These are phyloP conservation scores for Brachyhypopomus gauderio DNA, from an alignment of 2,113 vertebrate genomes.

Conservation along the genomic window DNA sequence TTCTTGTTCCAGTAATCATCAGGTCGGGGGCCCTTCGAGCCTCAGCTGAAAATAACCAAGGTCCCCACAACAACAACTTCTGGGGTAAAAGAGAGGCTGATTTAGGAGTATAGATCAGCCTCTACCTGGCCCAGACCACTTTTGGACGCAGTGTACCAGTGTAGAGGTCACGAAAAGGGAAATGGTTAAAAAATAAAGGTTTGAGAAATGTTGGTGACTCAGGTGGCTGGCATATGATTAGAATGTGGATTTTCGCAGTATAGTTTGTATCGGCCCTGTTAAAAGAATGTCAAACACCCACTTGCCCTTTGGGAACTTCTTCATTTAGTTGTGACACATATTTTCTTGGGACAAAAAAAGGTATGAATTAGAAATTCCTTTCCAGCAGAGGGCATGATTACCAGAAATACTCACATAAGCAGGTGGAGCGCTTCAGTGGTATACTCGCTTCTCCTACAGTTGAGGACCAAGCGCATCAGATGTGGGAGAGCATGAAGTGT, in stretches of 20 bases:
- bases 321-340: neutral
- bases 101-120: neutral
- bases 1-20: slow-evolving; percentile 15
- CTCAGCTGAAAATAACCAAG: slow-evolving; percentile 6
- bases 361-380: neutral
- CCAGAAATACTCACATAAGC: too few species aligned
- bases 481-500: too few species aligned
- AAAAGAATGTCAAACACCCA: neutral
- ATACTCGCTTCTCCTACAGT: too few species aligned
- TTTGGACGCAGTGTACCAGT: slow-evolving; percentile 3
- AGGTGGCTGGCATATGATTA: neutral
- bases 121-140: slow-evolving; percentile 13
- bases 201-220: neutral
- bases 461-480: too few species aligned
- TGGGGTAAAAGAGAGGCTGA: slow-evolving; percentile 5
- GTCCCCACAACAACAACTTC: slow-evolving; percentile 31
- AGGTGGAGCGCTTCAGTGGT: neutral
- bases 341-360: too few species aligned
- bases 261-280: neutral
- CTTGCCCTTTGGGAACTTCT: neutral
- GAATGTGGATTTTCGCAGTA: neutral
- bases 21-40: slow-evolving; percentile 14
- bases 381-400: neutral
- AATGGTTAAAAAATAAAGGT: neutral
- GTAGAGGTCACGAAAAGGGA: neutral